phyloP scores from a whole-genome alignment of 2,113 vertebrate genomes.

The Gymnogyps californianus region DNA sequence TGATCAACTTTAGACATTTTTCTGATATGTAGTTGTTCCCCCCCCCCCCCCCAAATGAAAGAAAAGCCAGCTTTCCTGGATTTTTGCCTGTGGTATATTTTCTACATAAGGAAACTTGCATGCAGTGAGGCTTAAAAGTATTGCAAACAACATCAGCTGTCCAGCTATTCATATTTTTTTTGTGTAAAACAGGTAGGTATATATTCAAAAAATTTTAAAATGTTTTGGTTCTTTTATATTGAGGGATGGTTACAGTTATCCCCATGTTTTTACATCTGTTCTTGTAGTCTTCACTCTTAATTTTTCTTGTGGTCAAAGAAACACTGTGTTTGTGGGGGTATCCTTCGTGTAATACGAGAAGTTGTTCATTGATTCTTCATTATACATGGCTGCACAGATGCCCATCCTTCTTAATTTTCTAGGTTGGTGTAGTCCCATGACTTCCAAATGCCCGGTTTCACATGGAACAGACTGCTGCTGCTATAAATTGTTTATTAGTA shows the following conservation, averaged over 20 bases:
- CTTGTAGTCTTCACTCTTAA: background rate
- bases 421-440: background rate
- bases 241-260: background rate
- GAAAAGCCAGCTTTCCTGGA: background rate
- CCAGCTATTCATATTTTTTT: background rate
- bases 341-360: background rate
- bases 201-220: background rate
- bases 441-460: background rate
- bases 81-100: background rate
- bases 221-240: background rate
- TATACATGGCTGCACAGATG: background rate
- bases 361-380: background rate
- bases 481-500: background rate
- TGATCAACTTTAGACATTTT: background rate
- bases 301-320: background rate
- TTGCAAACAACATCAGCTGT: background rate
- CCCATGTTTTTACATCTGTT: background rate
- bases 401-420: background rate
- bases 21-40: background rate
- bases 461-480: background rate
- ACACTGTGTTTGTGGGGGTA: background rate
- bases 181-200: background rate
- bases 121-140: background rate
- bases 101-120: background rate
- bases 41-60: background rate